Base-by-base conservation (phyloP, 30 jellyfish, hydroid and myxozoan genomes). In the Turritopsis rubra region DNA sequence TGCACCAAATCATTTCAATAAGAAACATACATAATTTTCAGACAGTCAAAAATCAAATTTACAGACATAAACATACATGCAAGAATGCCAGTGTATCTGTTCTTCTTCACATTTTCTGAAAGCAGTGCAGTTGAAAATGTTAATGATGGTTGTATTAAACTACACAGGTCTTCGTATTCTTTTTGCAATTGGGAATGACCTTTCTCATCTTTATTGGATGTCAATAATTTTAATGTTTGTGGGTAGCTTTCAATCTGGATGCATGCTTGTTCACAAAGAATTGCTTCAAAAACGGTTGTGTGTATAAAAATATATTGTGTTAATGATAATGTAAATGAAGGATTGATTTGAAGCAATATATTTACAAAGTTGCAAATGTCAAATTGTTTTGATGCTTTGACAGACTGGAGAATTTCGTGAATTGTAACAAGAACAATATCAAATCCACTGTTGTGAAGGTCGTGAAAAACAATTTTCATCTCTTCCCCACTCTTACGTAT, bases 1-100 rank as follows among this genome's bases (percentile, higher is more conserved):
- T n/a, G n/a, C n/a, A n/a, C n/a, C n/a, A n/a, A n/a, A n/a, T n/a
- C n/a, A n/a, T n/a, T n/a, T n/a, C n/a, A n/a, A n/a, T n/a, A n/a
- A n/a, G n/a, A n/a, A n/a, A n/a, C n/a, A n/a, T n/a, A n/a, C n/a
- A n/a, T n/a, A n/a, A n/a, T n/a, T n/a, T n/a, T n/a, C n/a, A n/a
- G n/a, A n/a, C n/a, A n/a, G n/a, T n/a, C n/a, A n/a, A n/a, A 68
- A 68, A n/a, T 7, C 9, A 9, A 27, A n/a, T 22, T n/a, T n/a
- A 68, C 30, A 68, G 16, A n/a, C 8, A 7, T 7, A 19, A 7
- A 68, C 77, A 7, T 68, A 68, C 77, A 68, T 68, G 77, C 77
- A 68, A 68, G 31, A n/a, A 68, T 68, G 28, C 30, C 77, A n/a
- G 77, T 17, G 19, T n/a, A 68, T n/a, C 77, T 23, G 77, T 68